Percentiles rank a stretch among this genome's conserved stretches.
Evolutionary conservation across 2,113 vertebrate species (phyloP).

Genomic region (Mirza zaza): DNA sequence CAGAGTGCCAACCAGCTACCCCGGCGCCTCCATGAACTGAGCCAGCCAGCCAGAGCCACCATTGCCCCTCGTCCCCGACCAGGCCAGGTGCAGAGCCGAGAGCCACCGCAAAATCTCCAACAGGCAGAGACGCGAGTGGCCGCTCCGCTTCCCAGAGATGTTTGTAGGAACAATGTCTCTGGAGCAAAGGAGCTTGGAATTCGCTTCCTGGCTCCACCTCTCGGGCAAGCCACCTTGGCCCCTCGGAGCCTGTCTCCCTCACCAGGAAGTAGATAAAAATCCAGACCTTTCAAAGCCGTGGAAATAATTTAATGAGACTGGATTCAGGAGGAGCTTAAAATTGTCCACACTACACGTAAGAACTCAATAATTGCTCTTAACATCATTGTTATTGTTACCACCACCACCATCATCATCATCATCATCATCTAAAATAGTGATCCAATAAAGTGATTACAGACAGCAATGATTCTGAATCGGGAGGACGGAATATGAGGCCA

Average conservation of each 20-base stretch:
- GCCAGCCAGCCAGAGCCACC: background rate
- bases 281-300: background rate
- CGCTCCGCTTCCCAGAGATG: accelerated
- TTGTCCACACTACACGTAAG: accelerated
- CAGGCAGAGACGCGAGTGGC: background rate
- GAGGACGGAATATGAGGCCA: background rate
- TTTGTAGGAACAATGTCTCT: background rate
- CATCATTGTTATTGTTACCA: too few relatives aligned
- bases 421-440: accelerated
- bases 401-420: too few relatives aligned
- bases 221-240: background rate
- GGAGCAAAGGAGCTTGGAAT: background rate
- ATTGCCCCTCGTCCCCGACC: too few relatives aligned
- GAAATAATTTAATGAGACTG: background rate
- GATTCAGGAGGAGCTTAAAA: background rate
- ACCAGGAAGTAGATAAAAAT: background rate
- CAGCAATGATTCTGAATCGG: background rate
- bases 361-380: background rate
- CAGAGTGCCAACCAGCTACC: background rate
- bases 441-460: background rate
- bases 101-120: background rate
- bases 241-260: background rate
- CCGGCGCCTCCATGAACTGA: background rate
- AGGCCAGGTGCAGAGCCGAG: background rate
- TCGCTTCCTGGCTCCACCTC: background rate